These are phyloP conservation scores for Melanotaenia maccullochi DNA, from an alignment of 2,797 vertebrate species.

Conservation along the genomic window DNA sequence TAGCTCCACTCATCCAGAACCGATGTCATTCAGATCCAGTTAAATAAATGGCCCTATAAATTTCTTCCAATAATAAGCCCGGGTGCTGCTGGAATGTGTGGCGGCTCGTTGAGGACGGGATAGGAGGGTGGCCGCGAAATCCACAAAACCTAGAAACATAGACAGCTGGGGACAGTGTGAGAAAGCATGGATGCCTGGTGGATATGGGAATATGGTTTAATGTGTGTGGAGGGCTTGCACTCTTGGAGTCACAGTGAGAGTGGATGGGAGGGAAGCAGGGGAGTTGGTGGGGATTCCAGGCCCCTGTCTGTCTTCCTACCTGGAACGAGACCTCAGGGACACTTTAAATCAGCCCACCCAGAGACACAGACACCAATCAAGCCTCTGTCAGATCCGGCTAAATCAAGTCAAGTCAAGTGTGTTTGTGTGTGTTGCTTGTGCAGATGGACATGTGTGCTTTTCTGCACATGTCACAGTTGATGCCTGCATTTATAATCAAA, in stretches of 20 bases:
- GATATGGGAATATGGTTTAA: slow-evolving; percentile 35
- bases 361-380: slow-evolving; percentile 81
- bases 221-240: slow-evolving; percentile 47
- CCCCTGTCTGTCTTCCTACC: slow-evolving; percentile 85
- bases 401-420: slow-evolving; percentile 67
- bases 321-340: slow-evolving; percentile 87
- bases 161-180: slow-evolving; percentile 81
- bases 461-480: slow-evolving; percentile 25
- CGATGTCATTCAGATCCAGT: slow-evolving; percentile 91
- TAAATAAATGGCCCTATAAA: slow-evolving; percentile 96
- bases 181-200: slow-evolving; percentile 48
- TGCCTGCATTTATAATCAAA: slow-evolving; percentile 29
- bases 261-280: slow-evolving; percentile 29
- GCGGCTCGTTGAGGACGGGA: slow-evolving; percentile 56
- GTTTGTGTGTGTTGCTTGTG: slow-evolving; percentile 28
- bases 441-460: slow-evolving; percentile 28
- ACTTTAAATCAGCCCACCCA: slow-evolving; percentile 90
- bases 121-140: slow-evolving; percentile 18
- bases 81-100: slow-evolving; percentile 87
- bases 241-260: slow-evolving; percentile 72
- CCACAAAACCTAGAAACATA: slow-evolving; percentile 72
- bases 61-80: slow-evolving; percentile 92
- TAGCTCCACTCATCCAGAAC: slow-evolving; percentile 90
- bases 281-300: slow-evolving; percentile 75
- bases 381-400: slow-evolving; percentile 58